Percentiles rank a stretch among this genome's conserved stretches.
These are phyloP conservation scores for Quiscalus mexicanus DNA, from an alignment of 2,113 vertebrate genomes.

Conservation along the genomic window DNA sequence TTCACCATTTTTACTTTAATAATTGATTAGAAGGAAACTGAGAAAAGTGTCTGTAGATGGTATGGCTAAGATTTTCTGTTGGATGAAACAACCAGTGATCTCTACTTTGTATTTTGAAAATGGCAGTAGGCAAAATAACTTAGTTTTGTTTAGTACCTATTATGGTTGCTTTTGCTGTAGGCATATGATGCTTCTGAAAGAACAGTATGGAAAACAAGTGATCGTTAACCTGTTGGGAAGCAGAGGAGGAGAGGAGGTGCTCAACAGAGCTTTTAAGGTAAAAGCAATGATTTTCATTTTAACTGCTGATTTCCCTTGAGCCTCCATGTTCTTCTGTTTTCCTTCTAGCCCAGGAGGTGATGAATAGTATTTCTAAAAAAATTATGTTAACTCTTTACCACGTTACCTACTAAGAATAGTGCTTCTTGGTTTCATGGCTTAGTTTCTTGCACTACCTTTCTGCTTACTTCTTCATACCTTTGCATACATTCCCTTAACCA, in stretches of 20 bases:
- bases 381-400: not conserved
- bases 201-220: constrained; percentile 84
- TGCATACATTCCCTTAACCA: not conserved
- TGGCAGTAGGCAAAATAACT: not conserved
- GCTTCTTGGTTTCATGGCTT: not conserved
- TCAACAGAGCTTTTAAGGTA: constrained; percentile 85
- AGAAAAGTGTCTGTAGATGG: not conserved
- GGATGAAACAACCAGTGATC: not conserved
- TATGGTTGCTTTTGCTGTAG: constrained; percentile 61
- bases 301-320: not conserved
- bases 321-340: not conserved
- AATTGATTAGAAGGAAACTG: not conserved
- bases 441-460: not conserved
- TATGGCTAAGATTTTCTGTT: not conserved
- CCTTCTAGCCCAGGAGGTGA: not conserved
- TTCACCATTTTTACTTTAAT: not conserved
- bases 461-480: not conserved
- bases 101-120: not conserved
- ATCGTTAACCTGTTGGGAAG: constrained; percentile 82
- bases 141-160: not conserved
- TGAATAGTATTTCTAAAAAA: not conserved
- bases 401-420: not conserved
- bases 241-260: constrained; percentile 82
- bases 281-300: not conserved
- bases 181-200: constrained; percentile 83